Evolutionary conservation across 1,140 invertebrate species (phyloP).

Genomic region (Tetramorium alpestre): DNA sequence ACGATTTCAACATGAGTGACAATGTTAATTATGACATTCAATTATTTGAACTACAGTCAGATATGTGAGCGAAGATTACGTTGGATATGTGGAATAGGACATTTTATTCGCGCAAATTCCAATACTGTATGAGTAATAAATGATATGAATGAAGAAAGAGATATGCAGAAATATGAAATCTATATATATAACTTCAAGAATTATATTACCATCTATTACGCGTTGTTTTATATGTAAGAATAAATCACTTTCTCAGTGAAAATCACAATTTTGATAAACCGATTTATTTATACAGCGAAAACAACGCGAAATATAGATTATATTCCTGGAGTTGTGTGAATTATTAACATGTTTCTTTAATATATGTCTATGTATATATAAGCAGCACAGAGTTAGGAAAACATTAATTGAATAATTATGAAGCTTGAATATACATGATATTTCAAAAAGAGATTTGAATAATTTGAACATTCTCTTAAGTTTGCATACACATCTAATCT

Average conservation of each 20-base stretch:
- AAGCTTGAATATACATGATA: neutral
- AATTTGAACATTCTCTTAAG: neutral
- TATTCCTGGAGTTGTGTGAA: neutral
- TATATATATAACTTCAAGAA: neutral
- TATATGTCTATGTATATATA: neutral
- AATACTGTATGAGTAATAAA: neutral
- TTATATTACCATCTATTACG: neutral
- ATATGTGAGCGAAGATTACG: neutral
- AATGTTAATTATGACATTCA: conserved; percentile 32
- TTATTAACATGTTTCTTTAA: neutral
- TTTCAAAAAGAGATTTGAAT: neutral
- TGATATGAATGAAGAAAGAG: neutral
- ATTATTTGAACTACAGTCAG: neutral
- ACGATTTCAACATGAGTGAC: conserved; percentile 8
- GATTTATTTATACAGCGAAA: neutral
- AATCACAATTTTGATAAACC: neutral
- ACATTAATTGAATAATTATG: neutral
- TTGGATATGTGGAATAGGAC: neutral
- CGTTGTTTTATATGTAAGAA: neutral
- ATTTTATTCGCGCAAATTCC: neutral
- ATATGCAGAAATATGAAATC: neutral
- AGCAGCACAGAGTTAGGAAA: neutral
- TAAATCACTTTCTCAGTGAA: neutral
- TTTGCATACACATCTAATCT: neutral
- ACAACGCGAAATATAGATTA: neutral